Conservation (phyloP, 2,888 invertebrate species). For the Drosophila basisetae region DNA sequence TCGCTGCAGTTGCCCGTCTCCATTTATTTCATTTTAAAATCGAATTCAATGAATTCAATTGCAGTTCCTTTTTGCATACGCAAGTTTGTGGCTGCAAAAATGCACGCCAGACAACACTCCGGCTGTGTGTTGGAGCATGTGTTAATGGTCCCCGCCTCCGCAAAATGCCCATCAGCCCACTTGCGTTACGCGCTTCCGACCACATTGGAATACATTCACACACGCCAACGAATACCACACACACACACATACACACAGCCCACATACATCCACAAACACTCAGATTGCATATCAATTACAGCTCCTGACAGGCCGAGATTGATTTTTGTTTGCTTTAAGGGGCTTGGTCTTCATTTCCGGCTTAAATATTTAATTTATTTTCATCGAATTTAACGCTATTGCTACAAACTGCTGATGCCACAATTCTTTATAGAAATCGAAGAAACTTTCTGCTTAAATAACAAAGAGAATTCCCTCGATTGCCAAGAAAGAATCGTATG, state of each 20-base stretch:
- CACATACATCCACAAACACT: conserved; percentile 38
- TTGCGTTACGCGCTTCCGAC: conserved; percentile 20
- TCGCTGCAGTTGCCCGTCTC: conserved; percentile 18
- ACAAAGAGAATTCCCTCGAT: neutral
- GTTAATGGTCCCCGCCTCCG: conserved; percentile 44
- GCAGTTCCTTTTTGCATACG: conserved; percentile 77
- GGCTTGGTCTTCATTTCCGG: conserved; percentile 35
- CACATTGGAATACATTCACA: conserved; percentile 48
- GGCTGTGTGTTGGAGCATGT: conserved; percentile 44
- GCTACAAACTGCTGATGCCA: neutral
- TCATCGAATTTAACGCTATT: neutral
- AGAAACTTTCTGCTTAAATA: neutral
- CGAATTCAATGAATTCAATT: conserved; percentile 80
- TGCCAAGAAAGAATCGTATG: neutral
- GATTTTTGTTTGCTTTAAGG: conserved; percentile 65
- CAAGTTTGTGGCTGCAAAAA: conserved; percentile 74
- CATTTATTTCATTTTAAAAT: conserved; percentile 70
- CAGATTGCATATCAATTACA: conserved; percentile 67
- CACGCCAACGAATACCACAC: conserved; percentile 23
- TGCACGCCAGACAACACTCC: conserved; percentile 30
- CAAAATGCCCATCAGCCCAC: neutral
- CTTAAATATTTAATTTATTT: conserved; percentile 25
- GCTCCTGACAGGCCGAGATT: conserved; percentile 60
- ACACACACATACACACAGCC: conserved; percentile 2
- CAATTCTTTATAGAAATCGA: neutral